A percentile compares a stretch with the other conserved stretches of the same genome.
Evolutionary conservation across 2,797 vertebrate genomes (phyloP).

Genomic region (Gambelia wislizenii): DNA sequence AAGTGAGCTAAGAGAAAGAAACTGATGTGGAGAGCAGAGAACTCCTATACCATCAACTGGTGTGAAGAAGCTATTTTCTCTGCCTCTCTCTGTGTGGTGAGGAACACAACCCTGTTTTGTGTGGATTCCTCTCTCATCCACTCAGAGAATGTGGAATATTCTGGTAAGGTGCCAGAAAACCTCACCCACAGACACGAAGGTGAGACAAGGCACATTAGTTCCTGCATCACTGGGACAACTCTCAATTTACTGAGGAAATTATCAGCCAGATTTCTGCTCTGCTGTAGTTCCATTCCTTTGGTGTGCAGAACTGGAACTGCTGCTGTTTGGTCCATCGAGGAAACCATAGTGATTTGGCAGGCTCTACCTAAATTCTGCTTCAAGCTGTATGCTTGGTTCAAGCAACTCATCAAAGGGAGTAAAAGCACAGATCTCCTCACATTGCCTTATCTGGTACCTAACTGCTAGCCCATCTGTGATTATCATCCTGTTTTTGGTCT

Average conservation of each 20-base stretch:
- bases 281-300: neutral
- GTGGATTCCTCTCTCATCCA: too few relatives aligned
- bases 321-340: neutral
- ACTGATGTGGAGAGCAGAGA: too few relatives aligned
- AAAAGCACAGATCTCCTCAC: neutral
- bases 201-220: neutral
- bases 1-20: too few relatives aligned
- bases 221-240: neutral
- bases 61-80: too few relatives aligned
- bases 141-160: neutral
- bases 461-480: neutral
- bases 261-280: neutral
- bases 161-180: neutral
- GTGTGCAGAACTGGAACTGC: neutral
- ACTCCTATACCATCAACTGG: too few relatives aligned
- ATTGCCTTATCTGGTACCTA: neutral
- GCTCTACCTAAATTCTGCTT: neutral
- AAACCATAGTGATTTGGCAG: too few relatives aligned
- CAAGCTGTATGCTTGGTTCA: neutral
- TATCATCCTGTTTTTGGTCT: neutral
- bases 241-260: neutral
- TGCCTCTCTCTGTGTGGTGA: too few relatives aligned
- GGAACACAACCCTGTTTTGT: too few relatives aligned
- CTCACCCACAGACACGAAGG: neutral
- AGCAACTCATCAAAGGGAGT: neutral